These are phyloP conservation scores for Danio kyathit DNA, from an alignment of 2,797 vertebrate species.

Conservation along the genomic window DNA sequence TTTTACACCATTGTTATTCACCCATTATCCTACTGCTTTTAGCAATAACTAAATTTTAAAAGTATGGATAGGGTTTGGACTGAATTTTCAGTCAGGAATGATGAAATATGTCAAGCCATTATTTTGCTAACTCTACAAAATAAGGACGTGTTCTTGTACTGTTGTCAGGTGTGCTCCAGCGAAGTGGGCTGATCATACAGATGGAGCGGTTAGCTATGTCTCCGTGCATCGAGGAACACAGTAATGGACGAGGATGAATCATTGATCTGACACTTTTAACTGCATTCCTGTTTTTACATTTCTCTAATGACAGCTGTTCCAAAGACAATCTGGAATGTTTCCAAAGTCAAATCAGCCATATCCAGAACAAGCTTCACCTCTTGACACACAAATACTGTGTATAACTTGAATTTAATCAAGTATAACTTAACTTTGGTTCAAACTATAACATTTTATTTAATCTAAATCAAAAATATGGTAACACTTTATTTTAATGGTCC, in stretches of 20 bases:
- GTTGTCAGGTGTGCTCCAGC: constrained; percentile 35
- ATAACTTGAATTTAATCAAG: too few relatives aligned
- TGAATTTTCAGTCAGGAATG: too few relatives aligned
- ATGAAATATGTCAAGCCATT: too few relatives aligned
- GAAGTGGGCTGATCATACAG: constrained; percentile 74
- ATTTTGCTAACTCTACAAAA: too few relatives aligned
- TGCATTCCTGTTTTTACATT: constrained; percentile 87
- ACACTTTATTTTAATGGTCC: too few relatives aligned
- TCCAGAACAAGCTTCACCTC: constrained; percentile 66
- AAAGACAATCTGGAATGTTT: constrained; percentile 78
- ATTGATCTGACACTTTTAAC: constrained; percentile 91
- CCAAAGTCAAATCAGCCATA: constrained; percentile 84
- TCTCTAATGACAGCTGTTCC: constrained; percentile 93
- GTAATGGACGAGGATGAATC: constrained; percentile 90
- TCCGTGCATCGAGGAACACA: constrained; percentile 86
- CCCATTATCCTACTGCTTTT: too few relatives aligned
- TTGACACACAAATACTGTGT: constrained; percentile 32
- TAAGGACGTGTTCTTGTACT: not conserved
- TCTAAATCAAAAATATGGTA: too few relatives aligned
- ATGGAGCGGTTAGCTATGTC: constrained; percentile 82
- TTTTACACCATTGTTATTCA: too few relatives aligned
- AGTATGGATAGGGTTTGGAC: too few relatives aligned
- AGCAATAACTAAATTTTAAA: too few relatives aligned
- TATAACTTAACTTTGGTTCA: too few relatives aligned
- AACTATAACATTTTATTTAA: too few relatives aligned